phyloP scores from a whole-genome alignment of 2,888 invertebrate genomes.

The Synergus itoensis region DNA sequence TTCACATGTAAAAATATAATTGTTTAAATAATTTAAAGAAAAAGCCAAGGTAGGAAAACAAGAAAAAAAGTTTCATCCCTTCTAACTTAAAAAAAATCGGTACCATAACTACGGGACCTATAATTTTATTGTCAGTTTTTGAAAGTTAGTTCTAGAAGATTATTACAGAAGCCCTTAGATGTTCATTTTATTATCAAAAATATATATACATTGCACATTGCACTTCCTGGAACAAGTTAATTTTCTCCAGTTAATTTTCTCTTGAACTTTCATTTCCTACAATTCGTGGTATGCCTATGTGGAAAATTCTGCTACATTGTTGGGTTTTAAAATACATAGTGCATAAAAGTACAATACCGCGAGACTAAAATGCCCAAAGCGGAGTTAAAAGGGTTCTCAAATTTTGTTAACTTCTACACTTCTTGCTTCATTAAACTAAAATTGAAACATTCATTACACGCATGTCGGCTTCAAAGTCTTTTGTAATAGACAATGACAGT shows the following conservation, averaged over 20 bases:
- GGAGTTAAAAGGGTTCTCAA: constrained; percentile 7
- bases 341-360: too few species aligned
- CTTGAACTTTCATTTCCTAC: neutral
- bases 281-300: neutral
- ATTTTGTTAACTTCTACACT: constrained; percentile 4
- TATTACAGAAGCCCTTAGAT: neutral
- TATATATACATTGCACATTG: neutral
- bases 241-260: neutral
- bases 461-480: neutral
- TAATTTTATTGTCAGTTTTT: too few species aligned
- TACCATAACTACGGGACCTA: too few species aligned
- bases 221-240: too few species aligned
- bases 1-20: too few species aligned
- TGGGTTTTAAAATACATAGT: too few species aligned
- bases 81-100: too few species aligned
- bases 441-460: constrained; percentile 6
- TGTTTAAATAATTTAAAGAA: too few species aligned
- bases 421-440: neutral
- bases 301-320: neutral
- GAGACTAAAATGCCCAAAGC: neutral
- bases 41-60: too few species aligned
- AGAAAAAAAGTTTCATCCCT: too few species aligned
- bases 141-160: too few species aligned
- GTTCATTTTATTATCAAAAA: neutral
- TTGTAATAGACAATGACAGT: neutral